Base-by-base conservation (phyloP, 2,113 vertebrate species). In the Salvelinus sp. region DNA sequence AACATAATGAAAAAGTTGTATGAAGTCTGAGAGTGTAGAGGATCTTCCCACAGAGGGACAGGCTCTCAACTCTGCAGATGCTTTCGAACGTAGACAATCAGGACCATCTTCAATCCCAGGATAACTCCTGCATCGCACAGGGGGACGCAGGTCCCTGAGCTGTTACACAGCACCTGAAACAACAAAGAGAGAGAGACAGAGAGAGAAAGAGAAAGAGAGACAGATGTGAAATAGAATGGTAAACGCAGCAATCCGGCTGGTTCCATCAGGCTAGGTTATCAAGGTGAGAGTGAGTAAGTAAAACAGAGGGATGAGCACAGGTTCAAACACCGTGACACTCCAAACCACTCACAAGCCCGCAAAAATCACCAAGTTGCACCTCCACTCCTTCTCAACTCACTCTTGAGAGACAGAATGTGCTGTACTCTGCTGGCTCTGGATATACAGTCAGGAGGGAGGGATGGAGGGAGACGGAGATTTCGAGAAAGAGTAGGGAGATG, bases 61-160 rank as follows among this genome's bases (percentile, higher is more conserved):
- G 86, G 0, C 91, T 95, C 87, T 98, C 93, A 58, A 99, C 96
- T 0, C 97, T 94, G 89, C 98, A 98, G 85, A 99, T 91, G 83
- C 98, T 99, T 75, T 98, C 98, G 13, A 97, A 97, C 93, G 2
- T 97, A 99, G 80, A 99, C 93, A 47, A 98, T 93, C 78, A 93
- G 80, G 64, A 97, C 91, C 88, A 92, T 96, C 93, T 98, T 97
- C 73, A 97, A 73, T 85, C 95, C 93, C 14, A 98, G 95, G 9
- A 98, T 92, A 77, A 98, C 88, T 70, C 92, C 96, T 30, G 95
- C 94, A 57, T 90, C 10, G 79, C 96, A 98, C 58, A 98, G 83
- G 48, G 98, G 98, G 79, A 98, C 90, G 58, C 97, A 99, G 0
- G 98, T 99, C 72, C 98, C 98, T 0, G 98, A 97, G 63, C 98